phyloP scores from a whole-genome alignment of 1,140 invertebrate species.

The Lineus longissimus region DNA sequence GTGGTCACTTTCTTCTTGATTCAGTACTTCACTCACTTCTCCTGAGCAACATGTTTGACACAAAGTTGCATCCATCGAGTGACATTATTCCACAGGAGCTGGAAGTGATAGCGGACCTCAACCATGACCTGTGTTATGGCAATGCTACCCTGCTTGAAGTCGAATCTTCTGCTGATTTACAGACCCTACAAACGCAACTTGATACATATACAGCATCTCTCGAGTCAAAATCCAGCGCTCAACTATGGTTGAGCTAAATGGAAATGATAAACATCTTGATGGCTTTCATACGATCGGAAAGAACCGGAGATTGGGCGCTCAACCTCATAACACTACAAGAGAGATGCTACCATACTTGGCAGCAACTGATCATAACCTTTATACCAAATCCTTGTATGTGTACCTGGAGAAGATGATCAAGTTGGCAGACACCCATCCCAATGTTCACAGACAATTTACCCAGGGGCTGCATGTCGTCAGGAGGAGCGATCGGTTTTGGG shows the following conservation, averaged over 20 bases:
- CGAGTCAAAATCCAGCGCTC: too few species aligned
- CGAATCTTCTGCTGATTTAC: neutral
- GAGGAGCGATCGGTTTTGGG: conserved; percentile 46
- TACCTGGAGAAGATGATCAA: conserved; percentile 52
- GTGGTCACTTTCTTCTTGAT: neutral
- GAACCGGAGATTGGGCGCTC: conserved; percentile 28
- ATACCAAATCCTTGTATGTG: too few species aligned
- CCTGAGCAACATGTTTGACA: neutral
- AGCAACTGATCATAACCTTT: too few species aligned
- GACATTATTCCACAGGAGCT: neutral
- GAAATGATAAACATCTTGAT: conserved; percentile 29
- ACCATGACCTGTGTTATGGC: neutral
- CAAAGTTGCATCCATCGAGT: neutral
- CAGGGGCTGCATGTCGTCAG: conserved; percentile 23
- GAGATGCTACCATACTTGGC: conserved; percentile 52
- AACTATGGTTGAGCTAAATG: conserved; percentile 31
- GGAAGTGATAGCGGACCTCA: too few species aligned
- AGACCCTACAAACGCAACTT: too few species aligned
- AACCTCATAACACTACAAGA: conserved; percentile 25
- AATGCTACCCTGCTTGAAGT: neutral
- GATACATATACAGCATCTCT: too few species aligned
- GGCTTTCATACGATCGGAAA: conserved; percentile 28
- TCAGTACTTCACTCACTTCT: neutral
- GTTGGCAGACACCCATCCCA: conserved; percentile 20
- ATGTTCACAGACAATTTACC: conserved; percentile 29